These are phyloP conservation scores for Latrodectus hesperus DNA, from an alignment of 2,888 invertebrate species.

Conservation along the genomic window DNA sequence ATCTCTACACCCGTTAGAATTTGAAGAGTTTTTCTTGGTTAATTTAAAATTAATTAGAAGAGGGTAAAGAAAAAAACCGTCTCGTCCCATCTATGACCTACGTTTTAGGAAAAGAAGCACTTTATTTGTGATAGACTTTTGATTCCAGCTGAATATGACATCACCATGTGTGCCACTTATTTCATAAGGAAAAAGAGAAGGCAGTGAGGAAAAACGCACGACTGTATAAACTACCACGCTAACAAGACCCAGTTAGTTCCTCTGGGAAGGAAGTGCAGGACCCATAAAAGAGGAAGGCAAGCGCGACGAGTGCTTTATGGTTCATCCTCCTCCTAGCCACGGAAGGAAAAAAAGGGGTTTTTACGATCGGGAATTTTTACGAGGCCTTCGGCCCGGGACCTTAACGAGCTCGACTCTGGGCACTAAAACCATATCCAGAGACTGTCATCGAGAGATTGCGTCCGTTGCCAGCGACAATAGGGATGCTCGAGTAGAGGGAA, in stretches of 20 bases:
- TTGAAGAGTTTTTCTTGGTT: too few relatives aligned
- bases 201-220: conserved; percentile 1
- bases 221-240: conserved; percentile 47
- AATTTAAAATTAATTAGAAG: too few relatives aligned
- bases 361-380: conserved; percentile 66
- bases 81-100: too few relatives aligned
- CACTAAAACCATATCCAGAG: conserved; percentile 67
- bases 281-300: conserved; percentile 57
- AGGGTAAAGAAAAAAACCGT: too few relatives aligned
- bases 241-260: conserved; percentile 58
- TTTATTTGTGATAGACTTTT: too few relatives aligned
- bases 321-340: conserved; percentile 35
- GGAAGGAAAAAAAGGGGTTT: conserved; percentile 44
- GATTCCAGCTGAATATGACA: too few relatives aligned
- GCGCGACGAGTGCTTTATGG: conserved; percentile 65
- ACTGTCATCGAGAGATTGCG: conserved; percentile 65
- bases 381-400: conserved; percentile 57
- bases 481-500: conserved; percentile 30
- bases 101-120: too few relatives aligned
- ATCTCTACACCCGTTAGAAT: too few relatives aligned
- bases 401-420: conserved; percentile 66
- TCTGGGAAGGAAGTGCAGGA: conserved; percentile 15
- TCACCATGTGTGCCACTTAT: conserved; percentile 22
- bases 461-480: conserved; percentile 49
- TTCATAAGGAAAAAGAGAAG: too few relatives aligned